Evolutionary conservation across 2,113 vertebrate species (phyloP).

Genomic region (Anguilla rostrata): DNA sequence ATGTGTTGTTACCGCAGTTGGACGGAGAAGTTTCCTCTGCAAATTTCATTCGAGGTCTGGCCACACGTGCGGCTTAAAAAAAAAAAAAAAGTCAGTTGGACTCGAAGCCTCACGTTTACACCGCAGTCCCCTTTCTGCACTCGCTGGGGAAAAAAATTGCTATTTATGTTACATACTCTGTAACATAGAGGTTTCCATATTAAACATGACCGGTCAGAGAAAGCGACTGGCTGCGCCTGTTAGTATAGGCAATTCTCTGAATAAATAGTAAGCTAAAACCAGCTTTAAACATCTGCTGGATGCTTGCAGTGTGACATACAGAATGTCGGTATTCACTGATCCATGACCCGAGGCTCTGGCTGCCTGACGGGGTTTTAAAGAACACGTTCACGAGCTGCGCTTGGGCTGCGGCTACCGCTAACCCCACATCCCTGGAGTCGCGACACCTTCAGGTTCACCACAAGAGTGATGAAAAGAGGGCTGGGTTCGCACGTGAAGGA

Average conservation of each 20-base stretch:
- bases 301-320: neutral
- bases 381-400: neutral
- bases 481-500: neutral
- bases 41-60: slow-evolving; percentile 33
- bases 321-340: neutral
- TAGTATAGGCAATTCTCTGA: neutral
- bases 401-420: neutral
- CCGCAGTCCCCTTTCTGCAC: slow-evolving; percentile 26
- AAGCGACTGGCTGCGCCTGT: slow-evolving; percentile 19
- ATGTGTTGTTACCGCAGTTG: slow-evolving; percentile 22
- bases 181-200: neutral
- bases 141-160: slow-evolving; percentile 24
- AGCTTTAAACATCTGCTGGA: slow-evolving; percentile 6
- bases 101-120: slow-evolving; percentile 38
- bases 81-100: slow-evolving; percentile 19
- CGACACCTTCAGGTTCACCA: neutral
- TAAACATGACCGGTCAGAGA: slow-evolving; percentile 34
- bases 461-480: neutral
- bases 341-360: slow-evolving; percentile 11
- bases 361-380: slow-evolving; percentile 12
- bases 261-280: neutral
- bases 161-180: neutral
- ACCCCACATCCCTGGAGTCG: slow-evolving; percentile 1
- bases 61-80: slow-evolving; percentile 28
- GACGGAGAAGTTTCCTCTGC: slow-evolving; percentile 19